phyloP scores from a whole-genome alignment of 2,113 vertebrate species.

The Monarcha castaneiventris region DNA sequence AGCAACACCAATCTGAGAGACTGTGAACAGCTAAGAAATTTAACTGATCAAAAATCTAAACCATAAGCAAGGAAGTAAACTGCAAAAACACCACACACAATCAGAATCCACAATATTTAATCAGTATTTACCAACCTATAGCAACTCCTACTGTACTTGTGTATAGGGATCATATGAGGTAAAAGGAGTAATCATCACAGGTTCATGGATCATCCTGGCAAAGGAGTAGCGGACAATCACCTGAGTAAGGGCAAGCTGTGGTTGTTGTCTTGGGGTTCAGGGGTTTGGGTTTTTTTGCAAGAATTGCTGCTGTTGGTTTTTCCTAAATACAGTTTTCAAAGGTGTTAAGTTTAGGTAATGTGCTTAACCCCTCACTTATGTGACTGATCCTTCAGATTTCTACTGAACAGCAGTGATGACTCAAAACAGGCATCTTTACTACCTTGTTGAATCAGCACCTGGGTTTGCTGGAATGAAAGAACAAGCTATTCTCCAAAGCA shows the following conservation, averaged over 20 bases:
- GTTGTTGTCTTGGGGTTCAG: not conserved
- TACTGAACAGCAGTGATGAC: not conserved
- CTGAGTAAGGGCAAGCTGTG: not conserved
- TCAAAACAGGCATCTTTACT: not conserved
- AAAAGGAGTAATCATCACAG: not conserved
- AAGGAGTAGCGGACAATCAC: not conserved
- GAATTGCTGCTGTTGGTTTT: not conserved
- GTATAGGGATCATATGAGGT: not conserved
- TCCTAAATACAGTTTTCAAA: not conserved
- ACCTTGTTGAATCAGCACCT: not conserved
- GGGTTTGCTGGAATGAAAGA: not conserved
- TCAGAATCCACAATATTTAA: not conserved
- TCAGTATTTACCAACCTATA: not conserved
- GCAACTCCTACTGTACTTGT: not conserved
- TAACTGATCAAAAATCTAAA: not conserved
- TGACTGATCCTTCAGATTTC: not conserved
- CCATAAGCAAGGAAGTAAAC: not conserved
- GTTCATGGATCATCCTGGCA: not conserved
- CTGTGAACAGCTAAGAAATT: not conserved
- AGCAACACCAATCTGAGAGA: not conserved
- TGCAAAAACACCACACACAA: not conserved
- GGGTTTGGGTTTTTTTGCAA: accelerated
- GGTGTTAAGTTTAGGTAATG: not conserved
- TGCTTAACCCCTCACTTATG: not conserved
- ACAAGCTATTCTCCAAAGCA: not conserved